These are phyloP conservation scores for Acanthiza pusilla DNA, from an alignment of 2,797 vertebrate species.

Conservation along the genomic window DNA sequence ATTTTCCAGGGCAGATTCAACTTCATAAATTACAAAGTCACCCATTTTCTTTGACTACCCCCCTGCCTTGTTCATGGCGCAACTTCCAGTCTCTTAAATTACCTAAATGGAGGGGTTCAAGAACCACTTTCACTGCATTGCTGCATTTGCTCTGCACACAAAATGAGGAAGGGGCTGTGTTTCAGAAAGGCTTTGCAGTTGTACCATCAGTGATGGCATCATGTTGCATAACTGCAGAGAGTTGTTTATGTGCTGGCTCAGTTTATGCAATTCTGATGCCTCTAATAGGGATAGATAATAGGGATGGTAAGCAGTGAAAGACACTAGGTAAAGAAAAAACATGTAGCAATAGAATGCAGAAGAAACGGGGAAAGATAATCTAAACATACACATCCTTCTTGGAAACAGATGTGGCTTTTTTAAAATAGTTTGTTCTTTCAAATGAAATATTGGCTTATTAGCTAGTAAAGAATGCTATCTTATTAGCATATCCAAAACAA, in stretches of 20 bases:
- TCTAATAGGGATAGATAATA: neutral
- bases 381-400: neutral
- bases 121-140: neutral
- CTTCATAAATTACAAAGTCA: neutral
- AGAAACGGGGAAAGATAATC: neutral
- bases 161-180: neutral
- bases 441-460: neutral
- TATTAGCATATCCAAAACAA: constrained; percentile 33
- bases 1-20: neutral
- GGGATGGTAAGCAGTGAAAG: neutral
- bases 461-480: neutral
- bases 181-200: neutral
- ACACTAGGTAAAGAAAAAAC: neutral
- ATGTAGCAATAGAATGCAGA: neutral
- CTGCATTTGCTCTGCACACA: neutral
- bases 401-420: neutral
- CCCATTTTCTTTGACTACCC: neutral
- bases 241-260: neutral
- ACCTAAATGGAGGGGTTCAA: neutral
- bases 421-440: neutral
- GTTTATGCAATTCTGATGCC: neutral
- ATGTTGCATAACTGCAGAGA: neutral
- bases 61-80: neutral
- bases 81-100: neutral
- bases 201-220: neutral